Conservation (phyloP, 2,888 invertebrate species). For the Deroplatys truncata region DNA sequence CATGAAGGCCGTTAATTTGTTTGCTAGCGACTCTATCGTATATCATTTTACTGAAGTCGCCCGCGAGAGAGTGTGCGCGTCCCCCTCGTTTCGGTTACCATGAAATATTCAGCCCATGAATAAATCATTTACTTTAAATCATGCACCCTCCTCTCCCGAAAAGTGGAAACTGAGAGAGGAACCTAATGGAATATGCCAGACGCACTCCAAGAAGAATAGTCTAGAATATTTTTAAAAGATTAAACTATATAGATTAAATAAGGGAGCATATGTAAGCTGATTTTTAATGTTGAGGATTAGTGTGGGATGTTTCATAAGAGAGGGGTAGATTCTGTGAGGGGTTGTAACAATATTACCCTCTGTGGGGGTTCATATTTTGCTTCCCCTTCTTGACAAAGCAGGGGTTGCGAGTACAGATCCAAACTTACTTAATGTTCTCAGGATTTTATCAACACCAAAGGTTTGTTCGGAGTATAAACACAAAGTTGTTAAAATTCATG, state of each 20-base stretch:
- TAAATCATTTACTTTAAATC: not conserved
- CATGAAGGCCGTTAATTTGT: not conserved
- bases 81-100: not conserved
- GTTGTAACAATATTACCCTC: not conserved
- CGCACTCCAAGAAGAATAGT: not conserved
- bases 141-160: not conserved
- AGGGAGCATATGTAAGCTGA: not conserved
- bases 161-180: not conserved
- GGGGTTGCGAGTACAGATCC: not conserved
- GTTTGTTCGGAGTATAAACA: too few relatives aligned
- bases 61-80: not conserved
- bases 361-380: not conserved
- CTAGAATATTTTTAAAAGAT: not conserved
- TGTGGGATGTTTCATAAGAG: not conserved
- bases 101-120: not conserved
- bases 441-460: too few relatives aligned
- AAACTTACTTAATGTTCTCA: not conserved
- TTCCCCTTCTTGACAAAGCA: not conserved
- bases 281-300: not conserved
- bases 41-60: not conserved
- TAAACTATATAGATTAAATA: not conserved
- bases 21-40: not conserved
- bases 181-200: not conserved
- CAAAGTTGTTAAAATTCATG: too few relatives aligned
- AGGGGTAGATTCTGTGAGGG: not conserved